A percentile compares a stretch with the other conserved stretches of the same genome.
phyloP scores from a whole-genome alignment of 2,113 vertebrate species.

The Azemiops feae region DNA sequence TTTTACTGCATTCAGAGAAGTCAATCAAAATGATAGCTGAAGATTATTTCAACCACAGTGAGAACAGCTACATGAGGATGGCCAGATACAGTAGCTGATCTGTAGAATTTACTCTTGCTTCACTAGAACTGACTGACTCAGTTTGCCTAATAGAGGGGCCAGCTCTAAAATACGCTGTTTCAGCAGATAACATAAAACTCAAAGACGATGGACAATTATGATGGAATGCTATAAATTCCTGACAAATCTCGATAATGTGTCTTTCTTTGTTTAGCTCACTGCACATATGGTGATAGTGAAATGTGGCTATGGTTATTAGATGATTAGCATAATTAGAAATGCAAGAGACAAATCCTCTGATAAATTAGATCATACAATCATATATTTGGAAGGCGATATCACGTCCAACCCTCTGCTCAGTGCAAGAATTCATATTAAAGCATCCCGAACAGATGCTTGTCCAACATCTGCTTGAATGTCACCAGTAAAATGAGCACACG shows the following conservation, averaged over 20 bases:
- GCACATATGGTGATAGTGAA: not conserved
- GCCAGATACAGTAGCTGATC: not conserved
- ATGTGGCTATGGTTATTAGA: not conserved
- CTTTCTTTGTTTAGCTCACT: not conserved
- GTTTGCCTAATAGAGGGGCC: not conserved
- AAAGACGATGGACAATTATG: not conserved
- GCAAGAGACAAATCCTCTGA: not conserved
- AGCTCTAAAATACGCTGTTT: not conserved
- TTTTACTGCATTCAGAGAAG: not conserved
- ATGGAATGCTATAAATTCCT: not conserved
- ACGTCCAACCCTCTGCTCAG: not conserved
- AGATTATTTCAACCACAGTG: not conserved
- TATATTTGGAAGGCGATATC: not conserved
- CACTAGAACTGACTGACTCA: not conserved
- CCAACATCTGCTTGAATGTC: not conserved
- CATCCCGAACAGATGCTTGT: not conserved
- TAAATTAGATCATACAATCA: not conserved
- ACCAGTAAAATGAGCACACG: not conserved
- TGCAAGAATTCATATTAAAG: not conserved
- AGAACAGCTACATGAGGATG: not conserved
- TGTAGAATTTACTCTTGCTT: not conserved
- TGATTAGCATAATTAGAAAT: not conserved
- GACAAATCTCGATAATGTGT: not conserved
- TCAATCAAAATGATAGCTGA: not conserved
- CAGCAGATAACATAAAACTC: not conserved